Evolutionary conservation across 2,113 vertebrate species (phyloP).

Genomic region (Forbesichthys agassizii): DNA sequence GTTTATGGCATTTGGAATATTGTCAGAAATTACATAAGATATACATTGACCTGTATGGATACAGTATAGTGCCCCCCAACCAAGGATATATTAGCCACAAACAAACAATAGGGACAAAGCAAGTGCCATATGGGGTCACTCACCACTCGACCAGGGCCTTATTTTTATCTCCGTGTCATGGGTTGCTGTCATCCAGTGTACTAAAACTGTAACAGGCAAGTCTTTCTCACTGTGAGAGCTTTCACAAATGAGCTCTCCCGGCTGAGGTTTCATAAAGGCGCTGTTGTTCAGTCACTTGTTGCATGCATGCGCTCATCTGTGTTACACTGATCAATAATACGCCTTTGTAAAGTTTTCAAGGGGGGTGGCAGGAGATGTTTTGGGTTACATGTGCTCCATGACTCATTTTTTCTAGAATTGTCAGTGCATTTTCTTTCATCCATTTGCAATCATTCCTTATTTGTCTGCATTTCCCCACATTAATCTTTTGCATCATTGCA

Average conservation of each 20-base stretch:
- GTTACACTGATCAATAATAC: constrained; percentile 39
- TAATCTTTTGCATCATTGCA: too few species aligned
- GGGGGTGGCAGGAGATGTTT: constrained; percentile 27
- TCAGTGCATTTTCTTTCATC: constrained; percentile 26
- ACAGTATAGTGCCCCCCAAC: background rate
- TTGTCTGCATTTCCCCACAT: constrained; percentile 2
- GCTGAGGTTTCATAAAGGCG: constrained; percentile 33
- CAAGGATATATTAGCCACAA: background rate
- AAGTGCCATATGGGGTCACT: too few species aligned
- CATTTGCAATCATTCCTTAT: background rate
- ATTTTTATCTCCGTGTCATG: constrained; percentile 55
- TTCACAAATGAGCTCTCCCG: constrained; percentile 48
- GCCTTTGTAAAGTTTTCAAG: constrained; percentile 19
- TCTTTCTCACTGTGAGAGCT: constrained; percentile 36
- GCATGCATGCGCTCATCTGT: constrained; percentile 14
- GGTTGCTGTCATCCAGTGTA: constrained; percentile 42
- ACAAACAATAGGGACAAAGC: too few species aligned
- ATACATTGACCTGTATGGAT: background rate
- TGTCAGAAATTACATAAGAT: background rate
- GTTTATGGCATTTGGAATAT: background rate
- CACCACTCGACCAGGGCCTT: constrained; percentile 23
- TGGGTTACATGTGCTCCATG: constrained; percentile 33
- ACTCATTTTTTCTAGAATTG: constrained; percentile 41
- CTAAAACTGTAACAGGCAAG: constrained; percentile 42
- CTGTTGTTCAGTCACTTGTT: constrained; percentile 25